Base-by-base conservation (phyloP, 2,888 invertebrate species). In the Rhabditoides inermis region DNA sequence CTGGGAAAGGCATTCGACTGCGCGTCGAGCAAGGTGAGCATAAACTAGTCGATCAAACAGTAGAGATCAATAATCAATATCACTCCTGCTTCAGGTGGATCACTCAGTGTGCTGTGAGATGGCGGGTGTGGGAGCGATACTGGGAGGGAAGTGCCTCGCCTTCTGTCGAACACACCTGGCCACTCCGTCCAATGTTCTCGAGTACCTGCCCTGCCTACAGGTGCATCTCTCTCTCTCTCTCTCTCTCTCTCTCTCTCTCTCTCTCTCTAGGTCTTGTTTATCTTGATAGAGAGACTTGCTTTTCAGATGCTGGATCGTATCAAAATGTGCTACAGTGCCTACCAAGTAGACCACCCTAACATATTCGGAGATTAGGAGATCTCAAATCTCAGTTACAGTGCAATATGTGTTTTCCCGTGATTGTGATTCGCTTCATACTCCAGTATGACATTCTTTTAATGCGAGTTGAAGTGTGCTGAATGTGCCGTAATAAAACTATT, bases 281-380 rank as follows among this genome's bases (percentile, higher is more conserved):
- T 40, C 23, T 40, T 18, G 10, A 18, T 12, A 12, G 18, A 12
- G 7, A 18, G 12, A 18, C 18, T 40, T 18, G 18, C 7, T 51
- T 32, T 55, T 20, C 37, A 55, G 56, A 61, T 64, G 22, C 62
- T 64, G 45, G 64, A 64, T 35, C 45, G 54, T 6, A 60, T 64
- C 41, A 64, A 64, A 41, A 53, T 51, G 15, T 64, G 64, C 44
- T 64, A 61, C 49, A 40, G 64, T 30, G 61, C 62, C 27, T 67
- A 71, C 51, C 68, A 68, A 47, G 45, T 54, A 32, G 58, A 54
- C 18, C 58, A 72, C 55, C 68, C 65, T 37, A 73, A 73, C 49
- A 63, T 73, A 26, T 73, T 64, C 53, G 73, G 73, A 25, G 73
- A 73, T 52, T 72, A 61, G n/a, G n/a, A n/a, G n/a, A n/a, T n/a